phyloP scores from a whole-genome alignment of 2,888 invertebrate genomes.

The Coelogynopora nodosa region DNA sequence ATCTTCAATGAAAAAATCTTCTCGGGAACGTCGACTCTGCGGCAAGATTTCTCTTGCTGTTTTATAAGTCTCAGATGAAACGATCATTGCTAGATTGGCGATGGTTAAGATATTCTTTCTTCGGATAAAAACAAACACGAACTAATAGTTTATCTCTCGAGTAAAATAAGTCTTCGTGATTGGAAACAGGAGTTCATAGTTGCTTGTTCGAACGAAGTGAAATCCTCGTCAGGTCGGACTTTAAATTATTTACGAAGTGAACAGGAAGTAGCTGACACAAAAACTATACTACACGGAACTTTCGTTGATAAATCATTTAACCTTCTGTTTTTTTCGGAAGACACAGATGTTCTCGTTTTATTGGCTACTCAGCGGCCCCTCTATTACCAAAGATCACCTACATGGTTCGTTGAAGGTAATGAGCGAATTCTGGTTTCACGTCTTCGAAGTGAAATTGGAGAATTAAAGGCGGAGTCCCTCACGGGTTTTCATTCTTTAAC shows the following conservation, averaged over 20 bases:
- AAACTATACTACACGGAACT: constrained; percentile 14
- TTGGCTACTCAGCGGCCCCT: background rate
- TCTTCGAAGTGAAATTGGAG: constrained; percentile 6
- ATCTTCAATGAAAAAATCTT: constrained; percentile 1
- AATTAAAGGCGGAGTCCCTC: constrained; percentile 16
- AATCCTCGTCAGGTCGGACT: constrained; percentile 10
- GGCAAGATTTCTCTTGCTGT: constrained; percentile 17
- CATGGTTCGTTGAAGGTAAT: constrained; percentile 10
- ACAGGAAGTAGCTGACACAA: background rate
- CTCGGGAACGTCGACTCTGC: constrained; percentile 13
- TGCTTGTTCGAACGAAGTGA: constrained; percentile 1
- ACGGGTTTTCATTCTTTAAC: background rate
- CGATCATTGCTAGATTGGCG: constrained; percentile 11
- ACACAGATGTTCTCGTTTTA: constrained; percentile 28
- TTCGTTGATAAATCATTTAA: constrained; percentile 17
- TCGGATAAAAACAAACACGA: background rate
- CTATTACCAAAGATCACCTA: background rate
- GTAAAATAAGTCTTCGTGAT: constrained; percentile 8
- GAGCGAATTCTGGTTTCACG: background rate
- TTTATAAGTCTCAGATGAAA: constrained; percentile 20
- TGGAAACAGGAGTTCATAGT: constrained; percentile 25
- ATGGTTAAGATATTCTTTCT: constrained; percentile 11
- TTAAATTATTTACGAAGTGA: constrained; percentile 10
- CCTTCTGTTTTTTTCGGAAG: background rate
- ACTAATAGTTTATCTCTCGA: constrained; percentile 20